phyloP scores from a whole-genome alignment of 92 coral and sea anemone genomes.

The Zoanthus sociatus region DNA sequence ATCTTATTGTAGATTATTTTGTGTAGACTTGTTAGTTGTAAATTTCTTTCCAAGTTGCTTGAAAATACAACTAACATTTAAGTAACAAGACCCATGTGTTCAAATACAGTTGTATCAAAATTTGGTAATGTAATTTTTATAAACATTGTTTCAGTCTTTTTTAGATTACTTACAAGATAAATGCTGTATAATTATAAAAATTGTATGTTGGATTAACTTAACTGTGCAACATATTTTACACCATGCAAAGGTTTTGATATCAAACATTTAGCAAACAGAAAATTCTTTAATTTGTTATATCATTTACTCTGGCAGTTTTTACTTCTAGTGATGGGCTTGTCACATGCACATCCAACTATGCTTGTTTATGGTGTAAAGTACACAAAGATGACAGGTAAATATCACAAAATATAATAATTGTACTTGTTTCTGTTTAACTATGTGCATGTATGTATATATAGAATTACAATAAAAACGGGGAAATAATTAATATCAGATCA shows the following conservation, averaged over 20 bases:
- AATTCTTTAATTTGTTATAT: no score
- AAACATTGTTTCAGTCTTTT: no score
- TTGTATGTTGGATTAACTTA: no score
- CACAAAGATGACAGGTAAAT: conserved; percentile 6
- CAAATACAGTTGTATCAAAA: no score
- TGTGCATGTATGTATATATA: not conserved
- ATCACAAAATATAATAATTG: not conserved
- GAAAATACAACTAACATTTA: no score
- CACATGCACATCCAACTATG: not conserved
- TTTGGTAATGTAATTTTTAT: no score
- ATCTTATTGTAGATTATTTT: no score
- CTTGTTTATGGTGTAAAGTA: not conserved
- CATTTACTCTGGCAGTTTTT: not conserved
- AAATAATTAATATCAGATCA: not conserved
- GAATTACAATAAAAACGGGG: not conserved
- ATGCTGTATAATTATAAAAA: no score
- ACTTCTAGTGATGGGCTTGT: not conserved
- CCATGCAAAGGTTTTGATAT: not conserved
- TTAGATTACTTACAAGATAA: no score
- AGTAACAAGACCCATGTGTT: no score
- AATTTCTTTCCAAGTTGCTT: no score
- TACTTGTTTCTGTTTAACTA: not conserved
- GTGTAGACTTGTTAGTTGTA: no score
- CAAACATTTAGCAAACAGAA: not conserved
- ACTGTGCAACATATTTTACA: not conserved